Base-by-base conservation (phyloP, 2,888 invertebrate genomes). In the Mactromeris polynyma region DNA sequence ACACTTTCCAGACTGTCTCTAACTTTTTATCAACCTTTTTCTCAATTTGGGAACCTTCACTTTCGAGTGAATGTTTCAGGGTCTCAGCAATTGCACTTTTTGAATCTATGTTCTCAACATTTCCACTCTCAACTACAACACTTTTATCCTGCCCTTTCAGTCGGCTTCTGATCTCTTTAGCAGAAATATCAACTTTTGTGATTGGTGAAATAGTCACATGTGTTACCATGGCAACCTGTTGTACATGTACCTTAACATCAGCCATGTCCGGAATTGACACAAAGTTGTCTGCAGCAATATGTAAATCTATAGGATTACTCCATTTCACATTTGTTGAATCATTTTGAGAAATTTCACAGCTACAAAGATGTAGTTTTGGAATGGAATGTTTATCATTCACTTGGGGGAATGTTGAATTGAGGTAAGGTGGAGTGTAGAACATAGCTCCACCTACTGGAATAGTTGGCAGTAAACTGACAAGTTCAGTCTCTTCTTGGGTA, bases 121-220 rank as follows among this genome's bases (percentile, higher is more conserved):
- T 3, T 21, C 26, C 73, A n/a, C 54, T 26, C 40, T 87, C 85
- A 17, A 86, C 90, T 4, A 93, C 86, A 42, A 92, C 87, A 7
- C 89, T 93, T 58, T 87, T 94, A 38, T 94, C 94, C 46, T 93
- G 93, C 0, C 95, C 95, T 90, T 92, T 96, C 88, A 98, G 97
- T 79, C 98, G 97, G 77, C 97, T 97, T 92, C 98, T 97, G 38
- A 98, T 98, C 94, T 98, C 98, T 93, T 98, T 98, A 3, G 98
- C 98, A 9, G 98, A 98, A 91, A 98, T 97, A 96, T 98, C 98
- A 88, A 98, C 97, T 94, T 98, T 97, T 83, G 97, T 98, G 83
- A 98, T 97, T 21, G 97, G 96, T 87, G 97, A 97, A 78, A 97
- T 93, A 82, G 91, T 96, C 7, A 97, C 92, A 91, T 96, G 95